These are phyloP conservation scores for Lepidocolaptes lacrymiger DNA, from an alignment of 2,797 vertebrate species.

Conservation along the genomic window DNA sequence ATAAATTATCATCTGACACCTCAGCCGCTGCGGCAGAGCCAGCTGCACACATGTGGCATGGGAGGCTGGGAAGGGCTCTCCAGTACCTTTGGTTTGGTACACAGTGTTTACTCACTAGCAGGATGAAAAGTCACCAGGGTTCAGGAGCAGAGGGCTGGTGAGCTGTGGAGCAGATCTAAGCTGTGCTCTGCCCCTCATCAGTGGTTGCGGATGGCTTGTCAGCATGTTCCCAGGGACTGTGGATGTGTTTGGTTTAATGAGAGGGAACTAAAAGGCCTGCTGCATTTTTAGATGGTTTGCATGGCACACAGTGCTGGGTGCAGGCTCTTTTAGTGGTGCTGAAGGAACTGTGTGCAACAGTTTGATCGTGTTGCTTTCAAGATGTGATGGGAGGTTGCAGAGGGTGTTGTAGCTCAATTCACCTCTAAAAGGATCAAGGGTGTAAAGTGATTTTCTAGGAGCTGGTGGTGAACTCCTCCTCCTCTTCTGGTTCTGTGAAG, in stretches of 20 bases:
- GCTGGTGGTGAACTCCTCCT: background rate
- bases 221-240: rapidly evolving
- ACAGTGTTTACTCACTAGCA: background rate
- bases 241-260: background rate
- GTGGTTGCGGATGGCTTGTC: background rate
- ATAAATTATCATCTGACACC: background rate
- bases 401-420: background rate
- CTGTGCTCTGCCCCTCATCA: background rate
- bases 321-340: background rate
- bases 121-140: background rate
- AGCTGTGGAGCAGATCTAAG: background rate
- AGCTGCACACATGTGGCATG: rapidly evolving
- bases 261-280: background rate
- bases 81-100: background rate
- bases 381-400: rapidly evolving
- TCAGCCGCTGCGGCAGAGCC: background rate
- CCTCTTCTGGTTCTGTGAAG: background rate
- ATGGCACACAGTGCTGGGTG: background rate
- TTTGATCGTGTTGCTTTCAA: rapidly evolving
- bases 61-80: background rate
- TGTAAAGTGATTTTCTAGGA: background rate
- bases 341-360: background rate
- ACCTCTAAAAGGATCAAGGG: background rate
- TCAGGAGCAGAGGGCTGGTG: background rate
- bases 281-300: background rate